These are phyloP conservation scores for Macaria notata DNA, from an alignment of 2,888 invertebrate genomes.

Conservation along the genomic window DNA sequence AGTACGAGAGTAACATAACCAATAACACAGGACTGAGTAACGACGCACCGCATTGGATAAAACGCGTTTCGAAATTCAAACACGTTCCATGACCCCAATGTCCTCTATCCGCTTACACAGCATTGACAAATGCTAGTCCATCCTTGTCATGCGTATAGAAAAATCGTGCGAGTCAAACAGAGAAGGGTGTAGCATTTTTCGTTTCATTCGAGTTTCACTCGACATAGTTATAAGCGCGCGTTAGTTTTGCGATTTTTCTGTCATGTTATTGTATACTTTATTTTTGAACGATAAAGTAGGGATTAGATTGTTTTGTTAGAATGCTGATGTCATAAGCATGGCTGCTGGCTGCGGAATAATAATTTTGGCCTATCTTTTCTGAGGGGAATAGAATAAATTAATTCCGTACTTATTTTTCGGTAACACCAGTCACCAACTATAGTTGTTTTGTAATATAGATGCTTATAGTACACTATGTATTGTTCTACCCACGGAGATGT, in stretches of 20 bases:
- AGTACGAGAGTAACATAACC: conserved; percentile 63
- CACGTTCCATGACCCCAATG: conserved; percentile 79
- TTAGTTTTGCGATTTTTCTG: conserved; percentile 41
- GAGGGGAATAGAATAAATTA: conserved; percentile 13
- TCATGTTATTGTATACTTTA: conserved; percentile 30
- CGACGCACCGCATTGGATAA: conserved; percentile 73
- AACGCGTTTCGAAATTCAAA: conserved; percentile 79
- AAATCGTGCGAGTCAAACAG: conserved; percentile 46
- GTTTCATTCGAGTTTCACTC: conserved; percentile 46
- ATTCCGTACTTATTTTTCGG: conserved; percentile 12
- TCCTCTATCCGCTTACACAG: conserved; percentile 46
- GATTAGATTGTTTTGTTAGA: conserved; percentile 6
- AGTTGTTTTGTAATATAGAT: too few species aligned
- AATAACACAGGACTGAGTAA: conserved; percentile 63
- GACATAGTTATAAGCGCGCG: conserved; percentile 46
- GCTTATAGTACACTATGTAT: too few species aligned
- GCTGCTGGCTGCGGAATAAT: conserved; percentile 21
- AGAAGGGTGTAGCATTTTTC: conserved; percentile 48
- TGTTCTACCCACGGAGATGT: too few species aligned
- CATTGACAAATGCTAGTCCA: conserved; percentile 43
- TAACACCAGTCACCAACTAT: conserved; percentile 1
- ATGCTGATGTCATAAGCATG: conserved; percentile 26
- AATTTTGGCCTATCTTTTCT: conserved; percentile 29
- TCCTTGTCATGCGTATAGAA: conserved; percentile 55
- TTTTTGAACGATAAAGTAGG: conserved; percentile 3